These are phyloP conservation scores for Branchipolynoe longqiensis DNA, from an alignment of 2,888 invertebrate species.

Conservation along the genomic window DNA sequence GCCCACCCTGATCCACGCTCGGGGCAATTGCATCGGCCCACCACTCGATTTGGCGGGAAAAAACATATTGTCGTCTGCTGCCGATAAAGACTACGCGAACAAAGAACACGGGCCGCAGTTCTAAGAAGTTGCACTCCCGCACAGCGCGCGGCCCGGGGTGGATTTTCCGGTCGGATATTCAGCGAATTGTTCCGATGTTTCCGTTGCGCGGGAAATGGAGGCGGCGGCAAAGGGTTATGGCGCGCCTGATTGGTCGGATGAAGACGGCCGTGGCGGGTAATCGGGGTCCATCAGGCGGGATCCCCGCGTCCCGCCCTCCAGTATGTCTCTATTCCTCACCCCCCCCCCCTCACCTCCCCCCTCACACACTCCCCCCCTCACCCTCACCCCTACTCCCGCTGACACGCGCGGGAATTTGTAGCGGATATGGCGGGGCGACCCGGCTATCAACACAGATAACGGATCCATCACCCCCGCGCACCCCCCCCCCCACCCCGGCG, in stretches of 20 bases:
- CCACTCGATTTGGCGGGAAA: conserved; percentile 11
- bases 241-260: conserved; percentile 11
- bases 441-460: conserved; percentile 9
- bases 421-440: conserved; percentile 21
- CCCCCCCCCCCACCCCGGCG: neutral
- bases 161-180: too few relatives aligned
- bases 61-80: conserved; percentile 1
- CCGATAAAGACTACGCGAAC: too few relatives aligned
- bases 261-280: conserved; percentile 12
- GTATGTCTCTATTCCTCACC: conserved; percentile 26
- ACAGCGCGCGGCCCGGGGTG: too few relatives aligned
- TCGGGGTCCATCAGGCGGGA: conserved; percentile 10
- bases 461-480: neutral
- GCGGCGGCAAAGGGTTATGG: neutral
- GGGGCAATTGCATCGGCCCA: conserved; percentile 20
- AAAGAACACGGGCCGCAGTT: too few relatives aligned
- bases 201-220: too few relatives aligned
- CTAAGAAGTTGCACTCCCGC: too few relatives aligned
- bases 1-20: neutral
- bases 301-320: conserved; percentile 6
- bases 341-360: too few relatives aligned
- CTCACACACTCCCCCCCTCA: too few relatives aligned
- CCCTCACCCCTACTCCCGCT: too few relatives aligned
- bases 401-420: conserved; percentile 19
- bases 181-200: too few relatives aligned